Conservation (phyloP, 2,888 invertebrate species). For the Cinara cedri region DNA sequence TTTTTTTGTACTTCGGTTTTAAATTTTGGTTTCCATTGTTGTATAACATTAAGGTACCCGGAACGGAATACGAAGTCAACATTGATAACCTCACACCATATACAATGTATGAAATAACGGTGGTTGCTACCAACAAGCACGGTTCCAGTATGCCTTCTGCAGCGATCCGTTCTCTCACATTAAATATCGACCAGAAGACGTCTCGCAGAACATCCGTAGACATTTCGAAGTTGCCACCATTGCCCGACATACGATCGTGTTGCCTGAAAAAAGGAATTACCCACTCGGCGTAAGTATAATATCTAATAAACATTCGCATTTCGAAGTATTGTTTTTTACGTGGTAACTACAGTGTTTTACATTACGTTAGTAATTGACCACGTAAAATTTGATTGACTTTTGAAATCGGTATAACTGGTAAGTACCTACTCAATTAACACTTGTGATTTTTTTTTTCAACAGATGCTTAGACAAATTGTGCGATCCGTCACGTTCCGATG, state of each 20-base stretch:
- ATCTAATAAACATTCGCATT: too few relatives aligned
- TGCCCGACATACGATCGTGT: constrained; percentile 79
- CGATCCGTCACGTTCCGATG: constrained; percentile 70
- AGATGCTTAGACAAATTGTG: constrained; percentile 79
- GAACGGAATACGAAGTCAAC: constrained; percentile 61
- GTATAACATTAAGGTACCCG: too few relatives aligned
- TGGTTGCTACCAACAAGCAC: constrained; percentile 75
- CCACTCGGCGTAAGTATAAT: constrained; percentile 67
- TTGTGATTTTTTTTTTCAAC: constrained; percentile 54
- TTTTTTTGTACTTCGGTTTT: too few relatives aligned
- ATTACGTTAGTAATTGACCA: too few relatives aligned
- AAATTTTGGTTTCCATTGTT: too few relatives aligned
- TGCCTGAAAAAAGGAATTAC: constrained; percentile 75
- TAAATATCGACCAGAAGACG: constrained; percentile 70
- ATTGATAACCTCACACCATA: constrained; percentile 74
- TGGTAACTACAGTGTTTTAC: too few relatives aligned
- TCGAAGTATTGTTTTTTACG: too few relatives aligned
- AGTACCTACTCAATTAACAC: too few relatives aligned
- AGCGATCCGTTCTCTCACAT: constrained; percentile 74
- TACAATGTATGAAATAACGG: constrained; percentile 82
- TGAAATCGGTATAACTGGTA: too few relatives aligned
- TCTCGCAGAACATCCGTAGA: constrained; percentile 66
- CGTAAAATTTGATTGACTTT: too few relatives aligned
- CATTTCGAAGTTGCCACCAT: constrained; percentile 67
- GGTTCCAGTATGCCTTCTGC: constrained; percentile 80